Evolutionary conservation across 2,888 invertebrate species (phyloP).

Genomic region (Ichneumoninae sp.): DNA sequence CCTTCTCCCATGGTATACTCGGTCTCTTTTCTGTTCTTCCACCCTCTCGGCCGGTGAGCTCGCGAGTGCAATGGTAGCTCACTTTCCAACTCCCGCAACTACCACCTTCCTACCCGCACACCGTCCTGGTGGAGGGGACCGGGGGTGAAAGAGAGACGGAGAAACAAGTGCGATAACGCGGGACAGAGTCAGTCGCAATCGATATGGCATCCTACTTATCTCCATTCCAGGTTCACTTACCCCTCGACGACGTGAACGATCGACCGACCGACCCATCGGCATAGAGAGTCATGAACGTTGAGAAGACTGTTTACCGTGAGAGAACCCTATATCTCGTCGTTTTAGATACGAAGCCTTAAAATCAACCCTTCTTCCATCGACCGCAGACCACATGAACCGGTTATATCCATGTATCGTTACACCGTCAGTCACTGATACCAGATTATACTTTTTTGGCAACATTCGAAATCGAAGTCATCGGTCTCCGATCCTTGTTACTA

Average conservation of each 20-base stretch:
- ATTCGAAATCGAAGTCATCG: constrained; percentile 17
- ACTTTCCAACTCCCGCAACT: constrained; percentile 78
- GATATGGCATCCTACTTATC: constrained; percentile 83
- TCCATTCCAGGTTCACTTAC: constrained; percentile 76
- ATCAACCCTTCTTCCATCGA: constrained; percentile 15
- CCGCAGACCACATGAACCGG: constrained; percentile 54
- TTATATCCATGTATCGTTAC: constrained; percentile 21
- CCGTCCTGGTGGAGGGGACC: neutral
- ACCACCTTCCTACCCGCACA: constrained; percentile 47
- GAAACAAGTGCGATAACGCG: constrained; percentile 31
- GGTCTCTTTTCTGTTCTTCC: constrained; percentile 55
- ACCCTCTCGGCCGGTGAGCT: constrained; percentile 57
- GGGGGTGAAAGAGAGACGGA: constrained; percentile 36
- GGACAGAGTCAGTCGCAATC: constrained; percentile 79
- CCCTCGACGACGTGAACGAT: constrained; percentile 66
- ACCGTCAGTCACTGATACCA: neutral
- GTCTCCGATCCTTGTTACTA: neutral
- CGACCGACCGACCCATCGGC: constrained; percentile 57
- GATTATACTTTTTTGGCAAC: constrained; percentile 14
- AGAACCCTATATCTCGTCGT: constrained; percentile 45
- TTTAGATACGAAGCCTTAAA: constrained; percentile 44
- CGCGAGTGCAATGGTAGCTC: constrained; percentile 74
- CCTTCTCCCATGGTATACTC: constrained; percentile 42
- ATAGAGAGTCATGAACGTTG: constrained; percentile 22
- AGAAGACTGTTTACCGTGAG: constrained; percentile 36